Conservation (phyloP, 1,140 invertebrate species). For the Nebria ingens region DNA sequence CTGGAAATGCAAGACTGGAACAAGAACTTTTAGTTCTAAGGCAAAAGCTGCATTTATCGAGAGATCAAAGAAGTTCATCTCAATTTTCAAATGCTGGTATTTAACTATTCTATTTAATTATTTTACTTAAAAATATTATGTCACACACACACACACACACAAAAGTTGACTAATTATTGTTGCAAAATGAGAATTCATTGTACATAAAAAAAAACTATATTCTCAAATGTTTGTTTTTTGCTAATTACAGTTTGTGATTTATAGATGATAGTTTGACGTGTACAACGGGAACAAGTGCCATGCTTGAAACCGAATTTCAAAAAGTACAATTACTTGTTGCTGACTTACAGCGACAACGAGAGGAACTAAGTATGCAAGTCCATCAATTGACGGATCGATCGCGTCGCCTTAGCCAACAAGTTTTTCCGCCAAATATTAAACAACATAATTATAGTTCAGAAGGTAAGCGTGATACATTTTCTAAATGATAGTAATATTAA, state of each 20-base stretch:
- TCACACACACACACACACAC: too few relatives aligned
- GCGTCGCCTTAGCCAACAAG: constrained; percentile 43
- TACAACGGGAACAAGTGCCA: constrained; percentile 26
- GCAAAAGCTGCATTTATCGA: constrained; percentile 68
- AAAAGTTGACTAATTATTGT: neutral
- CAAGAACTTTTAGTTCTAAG: constrained; percentile 74
- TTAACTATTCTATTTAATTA: too few relatives aligned
- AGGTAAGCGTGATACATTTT: too few relatives aligned
- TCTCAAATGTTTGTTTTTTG: too few relatives aligned
- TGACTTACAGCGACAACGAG: constrained; percentile 70
- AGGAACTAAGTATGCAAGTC: constrained; percentile 71
- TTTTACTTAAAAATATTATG: neutral
- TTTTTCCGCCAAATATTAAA: constrained; percentile 39
- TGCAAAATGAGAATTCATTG: neutral
- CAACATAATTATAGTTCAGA: too few relatives aligned
- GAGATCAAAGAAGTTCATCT: constrained; percentile 29
- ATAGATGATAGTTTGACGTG: constrained; percentile 31
- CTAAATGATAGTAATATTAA: too few relatives aligned
- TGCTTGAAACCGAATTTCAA: constrained; percentile 51
- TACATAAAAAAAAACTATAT: constrained; percentile 3
- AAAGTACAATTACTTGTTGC: constrained; percentile 74
- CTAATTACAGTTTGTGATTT: neutral
- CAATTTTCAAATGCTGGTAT: constrained; percentile 32
- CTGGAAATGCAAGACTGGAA: constrained; percentile 77
- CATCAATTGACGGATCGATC: constrained; percentile 68